Evolutionary conservation across 2,113 vertebrate genomes (phyloP).

Genomic region (Forbesichthys papilliferus): DNA sequence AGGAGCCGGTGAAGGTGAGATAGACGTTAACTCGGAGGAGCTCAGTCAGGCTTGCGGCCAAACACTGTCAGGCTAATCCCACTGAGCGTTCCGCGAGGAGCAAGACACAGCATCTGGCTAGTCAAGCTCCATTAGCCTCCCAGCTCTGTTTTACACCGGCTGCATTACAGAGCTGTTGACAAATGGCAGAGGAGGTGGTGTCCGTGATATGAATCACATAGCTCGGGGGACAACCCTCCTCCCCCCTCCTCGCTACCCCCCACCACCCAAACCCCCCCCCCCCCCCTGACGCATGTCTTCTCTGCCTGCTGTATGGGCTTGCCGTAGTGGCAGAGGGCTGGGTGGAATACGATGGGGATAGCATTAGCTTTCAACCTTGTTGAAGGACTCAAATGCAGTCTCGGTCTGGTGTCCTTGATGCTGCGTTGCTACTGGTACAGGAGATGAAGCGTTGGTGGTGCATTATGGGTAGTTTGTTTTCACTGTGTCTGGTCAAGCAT

Average conservation of each 20-base stretch:
- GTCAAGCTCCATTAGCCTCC: slow-evolving; percentile 75
- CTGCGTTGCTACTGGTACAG: slow-evolving; percentile 54
- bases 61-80: slow-evolving; percentile 57
- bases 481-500: background rate
- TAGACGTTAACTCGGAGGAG: slow-evolving; percentile 50
- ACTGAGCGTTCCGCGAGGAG: slow-evolving; percentile 52
- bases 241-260: background rate
- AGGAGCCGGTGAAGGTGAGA: slow-evolving; percentile 42
- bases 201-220: slow-evolving; percentile 66
- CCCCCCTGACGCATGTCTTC: slow-evolving; percentile 3
- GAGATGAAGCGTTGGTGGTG: slow-evolving; percentile 55
- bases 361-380: slow-evolving; percentile 65
- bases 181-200: slow-evolving; percentile 66
- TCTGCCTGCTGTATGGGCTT: slow-evolving; percentile 27
- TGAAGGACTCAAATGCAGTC: slow-evolving; percentile 61
- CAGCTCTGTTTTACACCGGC: slow-evolving; percentile 60
- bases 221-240: slow-evolving; percentile 56
- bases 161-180: slow-evolving; percentile 65
- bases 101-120: slow-evolving; percentile 67
- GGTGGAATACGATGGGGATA: slow-evolving; percentile 43
- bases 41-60: slow-evolving; percentile 57
- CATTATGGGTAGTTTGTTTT: slow-evolving; percentile 11
- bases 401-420: slow-evolving; percentile 57
- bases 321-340: slow-evolving; percentile 34
- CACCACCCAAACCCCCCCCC: slow-evolving; percentile 14